Conservation (phyloP, 2,888 invertebrate genomes). For the Dione juno region DNA sequence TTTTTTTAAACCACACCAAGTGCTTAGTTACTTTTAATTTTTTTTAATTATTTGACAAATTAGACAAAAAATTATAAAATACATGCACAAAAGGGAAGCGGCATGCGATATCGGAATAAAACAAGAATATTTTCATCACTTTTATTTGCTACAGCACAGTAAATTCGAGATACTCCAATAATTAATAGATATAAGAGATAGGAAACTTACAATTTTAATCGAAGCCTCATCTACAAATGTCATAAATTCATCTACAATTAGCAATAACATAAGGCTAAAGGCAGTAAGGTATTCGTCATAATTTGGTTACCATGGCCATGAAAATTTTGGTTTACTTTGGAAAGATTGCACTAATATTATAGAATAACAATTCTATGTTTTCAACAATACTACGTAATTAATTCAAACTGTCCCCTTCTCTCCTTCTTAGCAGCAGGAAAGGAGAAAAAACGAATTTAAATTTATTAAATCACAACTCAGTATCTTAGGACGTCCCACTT, state of each 20-base stretch:
- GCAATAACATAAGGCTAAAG: conserved; percentile 59
- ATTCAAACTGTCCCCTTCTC: conserved; percentile 79
- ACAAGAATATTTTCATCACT: conserved; percentile 63
- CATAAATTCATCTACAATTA: conserved; percentile 65
- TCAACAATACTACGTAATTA: conserved; percentile 68
- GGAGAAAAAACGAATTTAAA: conserved; percentile 66
- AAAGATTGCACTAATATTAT: conserved; percentile 69
- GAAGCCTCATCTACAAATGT: conserved; percentile 70
- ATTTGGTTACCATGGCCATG: conserved; percentile 77
- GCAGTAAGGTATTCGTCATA: conserved; percentile 65
- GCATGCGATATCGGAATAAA: conserved; percentile 65
- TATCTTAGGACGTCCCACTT: conserved; percentile 51
- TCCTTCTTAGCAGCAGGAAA: conserved; percentile 80
- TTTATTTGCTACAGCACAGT: conserved; percentile 79
- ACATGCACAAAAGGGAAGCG: conserved; percentile 43
- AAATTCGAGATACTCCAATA: conserved; percentile 47
- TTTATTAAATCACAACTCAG: conserved; percentile 52
- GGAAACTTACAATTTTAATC: conserved; percentile 71
- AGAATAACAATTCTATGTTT: conserved; percentile 70
- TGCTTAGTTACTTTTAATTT: background rate
- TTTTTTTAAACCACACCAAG: background rate
- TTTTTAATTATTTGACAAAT: background rate
- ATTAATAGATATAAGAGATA: conserved; percentile 58
- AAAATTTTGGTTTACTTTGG: conserved; percentile 59
- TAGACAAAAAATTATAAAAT: background rate